phyloP scores from a whole-genome alignment of 2,797 vertebrate genomes.

The Mareca strepera region DNA sequence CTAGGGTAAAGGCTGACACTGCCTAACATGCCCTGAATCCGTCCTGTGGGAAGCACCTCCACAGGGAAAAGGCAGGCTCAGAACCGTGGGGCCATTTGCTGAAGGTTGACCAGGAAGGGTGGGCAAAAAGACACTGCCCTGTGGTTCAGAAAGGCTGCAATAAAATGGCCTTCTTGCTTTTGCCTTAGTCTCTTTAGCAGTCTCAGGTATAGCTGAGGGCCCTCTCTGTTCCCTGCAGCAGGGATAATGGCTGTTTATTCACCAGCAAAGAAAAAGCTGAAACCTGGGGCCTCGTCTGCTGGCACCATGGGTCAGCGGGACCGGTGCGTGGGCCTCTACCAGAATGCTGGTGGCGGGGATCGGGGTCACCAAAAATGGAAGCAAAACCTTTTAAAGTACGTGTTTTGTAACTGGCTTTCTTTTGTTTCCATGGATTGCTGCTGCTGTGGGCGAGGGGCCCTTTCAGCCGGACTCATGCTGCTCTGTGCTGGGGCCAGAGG shows the following conservation, averaged over 20 bases:
- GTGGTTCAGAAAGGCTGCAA: fast-evolving
- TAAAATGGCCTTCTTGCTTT: background rate
- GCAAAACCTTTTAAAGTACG: background rate
- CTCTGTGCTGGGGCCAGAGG: background rate
- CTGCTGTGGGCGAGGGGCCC: background rate
- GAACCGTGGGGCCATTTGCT: fast-evolving
- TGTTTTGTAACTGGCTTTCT: background rate
- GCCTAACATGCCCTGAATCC: background rate
- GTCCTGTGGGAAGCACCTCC: background rate
- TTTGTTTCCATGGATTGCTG: background rate
- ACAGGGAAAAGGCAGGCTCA: fast-evolving
- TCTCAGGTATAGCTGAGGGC: background rate
- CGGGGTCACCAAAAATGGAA: background rate
- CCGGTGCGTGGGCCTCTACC: background rate
- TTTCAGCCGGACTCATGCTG: conserved; percentile 4
- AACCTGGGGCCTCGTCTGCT: fast-evolving
- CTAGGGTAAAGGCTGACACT: fast-evolving
- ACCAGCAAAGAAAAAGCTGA: background rate
- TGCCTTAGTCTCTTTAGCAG: fast-evolving
- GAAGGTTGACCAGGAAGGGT: fast-evolving
- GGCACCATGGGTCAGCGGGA: background rate
- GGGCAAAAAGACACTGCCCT: fast-evolving
- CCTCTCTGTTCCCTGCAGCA: fast-evolving
- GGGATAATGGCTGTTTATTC: background rate
- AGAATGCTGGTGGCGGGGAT: background rate